Evolutionary conservation across 1,140 invertebrate species (phyloP), one percentile per base, ranked within the genome.

Genomic region (Hestina assimilis): DNA sequence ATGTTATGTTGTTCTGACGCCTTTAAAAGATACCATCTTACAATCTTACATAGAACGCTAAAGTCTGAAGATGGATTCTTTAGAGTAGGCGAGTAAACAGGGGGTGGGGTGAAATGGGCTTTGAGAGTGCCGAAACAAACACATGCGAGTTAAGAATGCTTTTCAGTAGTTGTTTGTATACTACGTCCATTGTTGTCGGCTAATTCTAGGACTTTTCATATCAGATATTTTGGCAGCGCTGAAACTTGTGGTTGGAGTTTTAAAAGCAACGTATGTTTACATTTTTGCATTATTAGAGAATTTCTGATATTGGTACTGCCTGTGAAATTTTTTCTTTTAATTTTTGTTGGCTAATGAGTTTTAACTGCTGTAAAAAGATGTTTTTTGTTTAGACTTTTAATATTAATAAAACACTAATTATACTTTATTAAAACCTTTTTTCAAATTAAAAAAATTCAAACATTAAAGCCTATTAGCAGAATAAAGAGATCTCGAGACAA

Each of bases 121-220:
- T 60, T 59, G 56, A 64, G 59, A 69, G 63, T 50, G 57, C 64
- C 63, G 66, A 71, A 72, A 72, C 71, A 77, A 77, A 77, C 71
- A 74, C 43, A 38, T 17, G 33, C 52, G 59, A 64, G 62, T 67
- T 66, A 59, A 63, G 62, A 69, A 70, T 59, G 62, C 56, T 63
- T 72, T 67, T 60, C 48, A 62, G 46, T 14, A 48, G 58, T 58
- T 61, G 47, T 62, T 45, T 63, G 42, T 46, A 40, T 33, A 28
- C 46, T 48, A 53, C 53, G 17, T 59, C 54, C 57, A 55, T 68
- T 68, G 57, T 60, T 68, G 58, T 20, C 31, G 52, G 56, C 47
- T 19, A 51, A 57, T 57, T 52, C 50, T 31, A 52, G 50, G 47
- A 50, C 51, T 43, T 55, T 50, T 55, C 47, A 61, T 55, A 61